phyloP scores from a whole-genome alignment of 2,797 vertebrate species.

The Muscicapa comitata region DNA sequence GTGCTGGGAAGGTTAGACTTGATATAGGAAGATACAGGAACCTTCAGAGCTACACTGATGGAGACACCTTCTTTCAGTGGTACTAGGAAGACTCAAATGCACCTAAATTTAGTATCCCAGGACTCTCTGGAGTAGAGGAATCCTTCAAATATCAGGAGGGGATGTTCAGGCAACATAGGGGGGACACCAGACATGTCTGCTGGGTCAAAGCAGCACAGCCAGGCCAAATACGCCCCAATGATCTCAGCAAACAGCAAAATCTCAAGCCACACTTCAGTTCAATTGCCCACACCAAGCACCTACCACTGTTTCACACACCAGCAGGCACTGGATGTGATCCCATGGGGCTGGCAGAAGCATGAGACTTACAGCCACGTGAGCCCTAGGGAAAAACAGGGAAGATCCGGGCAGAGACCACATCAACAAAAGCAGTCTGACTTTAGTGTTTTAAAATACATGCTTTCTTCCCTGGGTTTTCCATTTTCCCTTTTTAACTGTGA shows the following conservation, averaged over 20 bases:
- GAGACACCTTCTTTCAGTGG: not conserved
- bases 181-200: not conserved
- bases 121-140: not conserved
- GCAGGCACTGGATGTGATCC: too few relatives aligned
- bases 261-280: fast-evolving
- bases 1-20: not conserved
- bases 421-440: not conserved
- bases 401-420: not conserved
- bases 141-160: not conserved
- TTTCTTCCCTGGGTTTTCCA: not conserved
- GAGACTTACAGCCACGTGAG: fast-evolving
- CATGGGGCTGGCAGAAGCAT: not conserved
- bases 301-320: not conserved
- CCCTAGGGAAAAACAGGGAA: not conserved
- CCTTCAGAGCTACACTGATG: not conserved
- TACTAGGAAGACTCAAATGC: not conserved
- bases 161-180: not conserved
- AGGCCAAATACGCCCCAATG: not conserved
- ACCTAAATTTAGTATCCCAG: not conserved
- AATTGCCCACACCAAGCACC: not conserved
- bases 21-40: not conserved
- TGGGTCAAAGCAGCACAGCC: not conserved
- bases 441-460: not conserved
- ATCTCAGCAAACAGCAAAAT: not conserved
- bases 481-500: not conserved